A percentile compares a stretch with the other conserved stretches of the same genome.
Conservation (phyloP, 2,888 invertebrate genomes). For the Mesoligia furuncula region DNA sequence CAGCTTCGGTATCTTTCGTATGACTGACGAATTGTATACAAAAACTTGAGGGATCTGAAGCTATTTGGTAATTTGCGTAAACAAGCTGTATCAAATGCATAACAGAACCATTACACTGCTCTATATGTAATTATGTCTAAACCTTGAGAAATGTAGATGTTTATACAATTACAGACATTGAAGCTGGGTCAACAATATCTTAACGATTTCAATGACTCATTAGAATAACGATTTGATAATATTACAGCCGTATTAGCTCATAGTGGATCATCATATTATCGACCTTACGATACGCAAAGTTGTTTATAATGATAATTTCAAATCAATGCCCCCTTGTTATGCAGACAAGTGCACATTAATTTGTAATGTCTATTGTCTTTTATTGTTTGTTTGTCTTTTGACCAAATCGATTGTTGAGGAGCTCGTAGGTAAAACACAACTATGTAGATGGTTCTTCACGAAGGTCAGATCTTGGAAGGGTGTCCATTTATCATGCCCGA, state of each 20-base stretch:
- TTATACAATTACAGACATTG: conserved; percentile 29
- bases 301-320: conserved; percentile 30
- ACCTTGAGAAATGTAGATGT: conserved; percentile 30
- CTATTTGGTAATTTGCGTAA: conserved; percentile 7
- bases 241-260: conserved; percentile 39
- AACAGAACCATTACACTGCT: conserved; percentile 11
- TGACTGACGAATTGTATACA: not conserved
- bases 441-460: not conserved
- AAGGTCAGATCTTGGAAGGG: not conserved
- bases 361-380: conserved; percentile 12
- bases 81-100: not conserved
- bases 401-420: not conserved
- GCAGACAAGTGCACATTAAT: conserved; percentile 12
- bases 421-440: not conserved
- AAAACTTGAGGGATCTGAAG: not conserved
- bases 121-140: conserved; percentile 15
- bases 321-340: conserved; percentile 28
- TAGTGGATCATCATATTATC: conserved; percentile 34
- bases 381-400: conserved; percentile 1
- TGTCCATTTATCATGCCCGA: not conserved
- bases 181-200: conserved; percentile 44
- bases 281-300: conserved; percentile 24
- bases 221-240: conserved; percentile 30
- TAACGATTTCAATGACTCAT: conserved; percentile 35
- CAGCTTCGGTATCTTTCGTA: not conserved